Evolutionary conservation across 2,888 invertebrate species (phyloP).

Genomic region (Perizoma affinitatum): DNA sequence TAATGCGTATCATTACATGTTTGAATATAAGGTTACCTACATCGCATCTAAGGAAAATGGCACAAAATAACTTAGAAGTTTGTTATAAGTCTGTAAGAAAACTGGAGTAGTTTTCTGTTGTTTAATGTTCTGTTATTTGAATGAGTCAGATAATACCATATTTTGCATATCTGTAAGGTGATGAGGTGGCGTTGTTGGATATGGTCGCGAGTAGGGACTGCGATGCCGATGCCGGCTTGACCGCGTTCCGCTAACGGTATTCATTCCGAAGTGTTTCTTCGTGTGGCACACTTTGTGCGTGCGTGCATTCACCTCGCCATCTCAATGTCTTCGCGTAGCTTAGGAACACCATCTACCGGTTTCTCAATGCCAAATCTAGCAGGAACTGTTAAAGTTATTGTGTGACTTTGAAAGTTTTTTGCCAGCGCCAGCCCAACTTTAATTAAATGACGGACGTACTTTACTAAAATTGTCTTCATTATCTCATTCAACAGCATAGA

Average conservation of each 20-base stretch:
- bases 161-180: constrained; percentile 49
- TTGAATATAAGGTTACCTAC: constrained; percentile 1
- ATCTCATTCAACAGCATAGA: too few species aligned
- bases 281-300: constrained; percentile 81
- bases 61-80: too few species aligned
- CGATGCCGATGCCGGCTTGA: constrained; percentile 74
- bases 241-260: constrained; percentile 83
- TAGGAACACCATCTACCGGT: constrained; percentile 36
- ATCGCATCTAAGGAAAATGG: too few species aligned
- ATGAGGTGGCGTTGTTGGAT: constrained; percentile 53
- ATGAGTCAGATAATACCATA: constrained; percentile 11
- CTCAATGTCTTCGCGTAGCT: constrained; percentile 60
- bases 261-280: constrained; percentile 80
- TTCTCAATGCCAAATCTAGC: constrained; percentile 32
- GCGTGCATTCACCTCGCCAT: constrained; percentile 82
- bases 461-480: too few species aligned
- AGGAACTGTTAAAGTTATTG: constrained; percentile 5
- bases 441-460: too few species aligned
- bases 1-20: background rate
- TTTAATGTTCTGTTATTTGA: background rate
- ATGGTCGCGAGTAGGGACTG: constrained; percentile 61
- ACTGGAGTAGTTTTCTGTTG: too few species aligned
- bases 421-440: too few species aligned
- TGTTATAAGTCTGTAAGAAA: too few species aligned
- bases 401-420: too few species aligned